phyloP scores from a whole-genome alignment of 2,797 vertebrate species.

The Pampus argenteus region DNA sequence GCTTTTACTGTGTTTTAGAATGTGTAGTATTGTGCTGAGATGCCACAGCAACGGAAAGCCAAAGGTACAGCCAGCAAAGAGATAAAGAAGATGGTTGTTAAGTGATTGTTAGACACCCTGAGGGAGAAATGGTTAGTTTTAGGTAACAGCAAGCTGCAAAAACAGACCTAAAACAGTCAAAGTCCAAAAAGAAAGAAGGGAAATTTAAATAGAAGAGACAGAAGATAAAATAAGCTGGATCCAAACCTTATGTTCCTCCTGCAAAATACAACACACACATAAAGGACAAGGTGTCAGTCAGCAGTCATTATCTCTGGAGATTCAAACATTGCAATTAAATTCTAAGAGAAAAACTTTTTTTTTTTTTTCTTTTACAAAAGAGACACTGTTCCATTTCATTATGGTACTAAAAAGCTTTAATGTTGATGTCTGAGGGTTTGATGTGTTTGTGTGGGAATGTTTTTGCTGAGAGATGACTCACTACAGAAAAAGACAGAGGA shows the following conservation, averaged over 20 bases:
- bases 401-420: not conserved
- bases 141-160: constrained; percentile 18
- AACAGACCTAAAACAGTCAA: constrained; percentile 8
- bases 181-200: constrained; percentile 14
- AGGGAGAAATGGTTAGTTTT: constrained; percentile 28
- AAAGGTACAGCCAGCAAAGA: constrained; percentile 1
- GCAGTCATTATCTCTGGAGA: constrained; percentile 18
- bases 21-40: not conserved
- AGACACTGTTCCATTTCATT: not conserved
- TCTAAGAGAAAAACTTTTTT: not conserved
- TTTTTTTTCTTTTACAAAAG: too few species aligned
- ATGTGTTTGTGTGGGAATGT: constrained; percentile 40
- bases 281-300: constrained; percentile 70
- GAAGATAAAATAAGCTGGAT: constrained; percentile 64
- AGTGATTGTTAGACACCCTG: constrained; percentile 40
- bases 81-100: not conserved
- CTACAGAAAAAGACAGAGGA: constrained; percentile 28
- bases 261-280: constrained; percentile 83
- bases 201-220: constrained; percentile 50
- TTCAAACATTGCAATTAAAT: constrained; percentile 1
- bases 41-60: not conserved
- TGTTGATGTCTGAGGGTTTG: constrained; percentile 16
- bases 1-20: not conserved
- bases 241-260: constrained; percentile 98
- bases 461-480: constrained; percentile 39